Evolutionary conservation across 2,888 invertebrate species (phyloP), one percentile per base, ranked within the genome.

Genomic region (Coelogynopora nodosa): DNA sequence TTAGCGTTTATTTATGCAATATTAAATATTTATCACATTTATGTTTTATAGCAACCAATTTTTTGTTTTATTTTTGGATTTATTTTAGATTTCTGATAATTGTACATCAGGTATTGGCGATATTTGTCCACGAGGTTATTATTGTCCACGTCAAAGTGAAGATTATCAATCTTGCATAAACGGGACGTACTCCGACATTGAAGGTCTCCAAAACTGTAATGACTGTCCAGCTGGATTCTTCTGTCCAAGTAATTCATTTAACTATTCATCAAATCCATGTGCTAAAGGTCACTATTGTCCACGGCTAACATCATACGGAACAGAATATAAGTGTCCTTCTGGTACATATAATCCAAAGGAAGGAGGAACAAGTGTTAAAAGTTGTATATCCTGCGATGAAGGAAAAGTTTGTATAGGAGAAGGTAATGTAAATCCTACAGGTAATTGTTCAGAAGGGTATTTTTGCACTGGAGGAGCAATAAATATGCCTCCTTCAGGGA

Each of bases 161-260:
- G 18, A 13, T 49, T 49, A 49, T 23, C 10, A 90, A 90, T 87
- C 90, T 18, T 87, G 85, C n/a, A 13, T 1, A 30, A 87, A 74
- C 23, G 91, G 91, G 0, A 89, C 88, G 0, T 91, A 91, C 88
- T 91, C 91, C 88, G 90, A 91, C 88, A 90, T 90, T 87, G 86
- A 88, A 0, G 90, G 90, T 0, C 89, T 89, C 86, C 88, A 87
- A 0, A 23, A 31, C 23, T 91, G 91, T 87, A 91, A 91, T 85
- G 88, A 88, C 27, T 91, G 91, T 88, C 91, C 91, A 1, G 90
- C 89, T 0, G 91, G 91, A 0, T 91, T 89, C 88, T 91, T 90
- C 89, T 91, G 91, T 88, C 88, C 89, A 1, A 88, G 88, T 18
- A 90, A 90, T 87, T 90, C 90, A 18, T 89, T 89, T 28, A 89